phyloP scores from a whole-genome alignment of 2,113 vertebrate species.

The Bucco capensis region DNA sequence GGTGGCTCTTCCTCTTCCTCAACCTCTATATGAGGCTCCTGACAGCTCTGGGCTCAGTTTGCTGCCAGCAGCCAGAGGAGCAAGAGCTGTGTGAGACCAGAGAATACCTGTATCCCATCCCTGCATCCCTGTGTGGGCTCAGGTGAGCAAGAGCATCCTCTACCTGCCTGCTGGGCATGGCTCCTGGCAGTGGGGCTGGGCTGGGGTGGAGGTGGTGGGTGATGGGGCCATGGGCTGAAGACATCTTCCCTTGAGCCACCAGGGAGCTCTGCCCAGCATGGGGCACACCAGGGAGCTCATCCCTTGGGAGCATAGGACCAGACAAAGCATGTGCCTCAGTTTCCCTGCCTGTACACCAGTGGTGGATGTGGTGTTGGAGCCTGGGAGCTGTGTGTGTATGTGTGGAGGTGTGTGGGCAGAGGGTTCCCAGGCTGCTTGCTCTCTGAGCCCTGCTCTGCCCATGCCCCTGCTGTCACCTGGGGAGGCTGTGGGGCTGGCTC shows the following conservation, averaged over 20 bases:
- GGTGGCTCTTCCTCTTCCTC: constrained; percentile 64
- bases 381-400: not conserved
- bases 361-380: not conserved
- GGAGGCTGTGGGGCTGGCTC: not conserved
- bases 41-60: not conserved
- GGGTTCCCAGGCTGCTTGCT: accelerated
- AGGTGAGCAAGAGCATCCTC: not conserved
- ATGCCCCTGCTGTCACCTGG: not conserved
- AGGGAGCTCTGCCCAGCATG: accelerated
- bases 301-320: not conserved
- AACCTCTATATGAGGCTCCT: not conserved
- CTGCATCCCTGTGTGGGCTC: not conserved
- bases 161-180: not conserved
- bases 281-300: not conserved
- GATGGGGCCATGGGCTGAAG: accelerated
- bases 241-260: not conserved
- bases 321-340: not conserved
- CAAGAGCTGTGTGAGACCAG: not conserved
- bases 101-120: not conserved
- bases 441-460: not conserved
- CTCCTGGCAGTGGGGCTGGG: not conserved
- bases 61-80: not conserved
- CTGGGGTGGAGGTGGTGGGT: not conserved
- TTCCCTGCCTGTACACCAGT: not conserved
- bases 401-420: not conserved